Base-by-base conservation (phyloP, 2,797 vertebrate genomes). In the Hirundo rustica region DNA sequence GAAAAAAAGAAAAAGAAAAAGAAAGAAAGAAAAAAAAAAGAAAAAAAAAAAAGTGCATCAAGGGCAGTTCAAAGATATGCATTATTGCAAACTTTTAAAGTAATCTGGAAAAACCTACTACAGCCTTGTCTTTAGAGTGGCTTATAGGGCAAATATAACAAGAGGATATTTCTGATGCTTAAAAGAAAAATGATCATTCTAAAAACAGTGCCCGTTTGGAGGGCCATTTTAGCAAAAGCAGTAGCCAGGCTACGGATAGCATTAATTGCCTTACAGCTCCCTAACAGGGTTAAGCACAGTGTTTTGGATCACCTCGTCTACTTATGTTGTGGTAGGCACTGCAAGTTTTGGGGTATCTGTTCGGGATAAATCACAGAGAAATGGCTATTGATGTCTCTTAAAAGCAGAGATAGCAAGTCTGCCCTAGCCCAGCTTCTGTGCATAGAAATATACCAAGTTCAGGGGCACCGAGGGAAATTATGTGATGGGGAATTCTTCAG, bases 391-490 rank as follows among this genome's bases (percentile, higher is more conserved):
- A 27, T 60, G 3, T 42, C 26, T 80, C 53, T 80, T 71, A 57
- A 80, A 73, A 77, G 60, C 75, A 83, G 83, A 60, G 45, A 10
- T 7, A 16, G 61, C 51, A 82, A 66, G 89, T 60, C 62, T 78
- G 26, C 48, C 0, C 0, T 58, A 75, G 70, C 60, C 15, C 40
- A 5, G 1, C 13, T 79, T 60, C 57, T 81, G 47, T 13, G 30
- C 7, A 3, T 20, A 58, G 66, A 65, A 45, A 29, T 65, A 3
- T 42, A 44, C 9, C 50, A n/a, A 22, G 30, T 34, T 83, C 45
- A 45, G 53, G 3, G 82, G 45, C n/a, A 50, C 38, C 44, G 64
- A 76, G 47, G 66, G 76, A 55, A 36, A 70, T 4, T 2, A 45
- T 55, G 32, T 78, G 30, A 36, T 38, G 40, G n/a, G 64, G 48